phyloP scores from a whole-genome alignment of 2,113 vertebrate species.

The Lutjanus erythropterus region DNA sequence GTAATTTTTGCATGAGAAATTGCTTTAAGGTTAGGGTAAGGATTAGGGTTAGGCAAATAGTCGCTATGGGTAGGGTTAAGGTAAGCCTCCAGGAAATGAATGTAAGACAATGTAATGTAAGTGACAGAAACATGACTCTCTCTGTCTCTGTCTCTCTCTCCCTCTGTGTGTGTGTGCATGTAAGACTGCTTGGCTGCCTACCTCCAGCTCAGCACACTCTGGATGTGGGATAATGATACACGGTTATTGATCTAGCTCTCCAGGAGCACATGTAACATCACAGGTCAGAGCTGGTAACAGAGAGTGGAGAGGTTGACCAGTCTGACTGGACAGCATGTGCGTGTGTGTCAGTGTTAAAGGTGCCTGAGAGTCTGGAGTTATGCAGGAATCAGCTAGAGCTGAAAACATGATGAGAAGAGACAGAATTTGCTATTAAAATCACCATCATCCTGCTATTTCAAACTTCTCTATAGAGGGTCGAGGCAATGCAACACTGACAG shows the following conservation, averaged over 20 bases:
- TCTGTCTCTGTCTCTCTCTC: too few relatives aligned
- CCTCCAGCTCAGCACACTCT: conserved; percentile 26
- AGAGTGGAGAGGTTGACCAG: background rate
- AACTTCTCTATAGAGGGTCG: background rate
- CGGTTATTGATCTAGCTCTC: conserved; percentile 52
- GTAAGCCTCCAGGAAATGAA: too few relatives aligned
- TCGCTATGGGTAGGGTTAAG: too few relatives aligned
- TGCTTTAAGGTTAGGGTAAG: too few relatives aligned
- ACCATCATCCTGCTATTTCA: conserved; percentile 2
- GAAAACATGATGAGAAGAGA: too few relatives aligned
- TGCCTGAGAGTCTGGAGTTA: background rate
- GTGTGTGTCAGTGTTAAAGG: background rate
- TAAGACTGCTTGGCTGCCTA: conserved; percentile 5
- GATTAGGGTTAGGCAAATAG: too few relatives aligned
- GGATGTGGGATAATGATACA: conserved; percentile 71
- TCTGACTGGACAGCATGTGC: background rate
- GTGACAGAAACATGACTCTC: too few relatives aligned
- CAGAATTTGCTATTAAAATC: conserved; percentile 15
- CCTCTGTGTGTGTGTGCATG: conserved; percentile 17
- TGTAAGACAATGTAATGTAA: too few relatives aligned
- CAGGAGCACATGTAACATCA: conserved; percentile 26
- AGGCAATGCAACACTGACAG: background rate
- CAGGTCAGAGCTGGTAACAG: conserved; percentile 49
- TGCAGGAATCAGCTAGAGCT: background rate
- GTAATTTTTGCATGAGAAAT: too few relatives aligned